A percentile compares a stretch with the other conserved stretches of the same genome.
Conservation (phyloP, 1,140 invertebrate species). For the Drosophila pseudoananassae region DNA sequence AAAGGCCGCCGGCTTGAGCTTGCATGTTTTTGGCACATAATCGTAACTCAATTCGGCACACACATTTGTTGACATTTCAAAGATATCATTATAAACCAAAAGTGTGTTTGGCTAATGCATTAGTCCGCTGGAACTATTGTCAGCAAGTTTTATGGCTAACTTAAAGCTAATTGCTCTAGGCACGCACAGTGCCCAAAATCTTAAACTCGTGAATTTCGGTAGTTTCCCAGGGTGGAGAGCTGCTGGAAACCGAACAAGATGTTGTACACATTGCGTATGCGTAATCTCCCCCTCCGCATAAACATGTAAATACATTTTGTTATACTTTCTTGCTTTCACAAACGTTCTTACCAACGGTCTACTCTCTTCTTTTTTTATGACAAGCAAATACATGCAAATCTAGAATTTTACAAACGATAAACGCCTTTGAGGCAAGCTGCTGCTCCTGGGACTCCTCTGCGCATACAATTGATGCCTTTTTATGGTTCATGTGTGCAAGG, state of each 20-base stretch:
- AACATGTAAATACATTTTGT: constrained; percentile 75
- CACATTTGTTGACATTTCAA: constrained; percentile 23
- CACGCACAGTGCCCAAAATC: constrained; percentile 9
- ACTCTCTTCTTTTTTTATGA: constrained; percentile 63
- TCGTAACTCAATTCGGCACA: constrained; percentile 32
- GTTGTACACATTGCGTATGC: constrained; percentile 70
- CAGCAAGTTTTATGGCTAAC: constrained; percentile 47
- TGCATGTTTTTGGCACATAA: constrained; percentile 28
- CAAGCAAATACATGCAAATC: constrained; percentile 81
- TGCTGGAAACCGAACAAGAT: not conserved
- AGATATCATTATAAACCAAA: constrained; percentile 42
- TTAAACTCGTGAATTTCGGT: constrained; percentile 20
- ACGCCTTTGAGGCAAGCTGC: constrained; percentile 80
- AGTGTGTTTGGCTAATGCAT: constrained; percentile 39
- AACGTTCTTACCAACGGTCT: not conserved
- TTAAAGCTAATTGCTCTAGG: constrained; percentile 23
- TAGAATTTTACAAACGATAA: constrained; percentile 82
- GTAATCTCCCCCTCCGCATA: constrained; percentile 70
- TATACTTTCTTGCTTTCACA: constrained; percentile 25
- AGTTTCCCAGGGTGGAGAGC: constrained; percentile 3
- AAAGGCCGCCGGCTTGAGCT: not conserved
- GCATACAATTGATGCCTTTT: constrained; percentile 74
- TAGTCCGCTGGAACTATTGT: constrained; percentile 28
- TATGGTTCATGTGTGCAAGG: constrained; percentile 41
- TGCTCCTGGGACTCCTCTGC: constrained; percentile 24